phyloP scores from a whole-genome alignment of 2,888 invertebrate genomes.

The Hesperia comma region DNA sequence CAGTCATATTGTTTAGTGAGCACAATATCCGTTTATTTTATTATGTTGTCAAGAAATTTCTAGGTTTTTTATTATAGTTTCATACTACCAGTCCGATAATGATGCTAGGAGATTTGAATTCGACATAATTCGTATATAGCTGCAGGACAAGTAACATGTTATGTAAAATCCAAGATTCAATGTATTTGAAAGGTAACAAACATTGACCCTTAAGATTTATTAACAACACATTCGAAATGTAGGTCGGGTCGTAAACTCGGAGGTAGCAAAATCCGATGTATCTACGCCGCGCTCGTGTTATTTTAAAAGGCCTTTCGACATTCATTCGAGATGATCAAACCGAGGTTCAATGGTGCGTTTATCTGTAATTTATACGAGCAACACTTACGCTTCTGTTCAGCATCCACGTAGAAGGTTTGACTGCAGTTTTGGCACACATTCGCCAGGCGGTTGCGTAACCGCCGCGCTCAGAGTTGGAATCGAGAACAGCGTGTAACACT shows the following conservation, averaged over 20 bases:
- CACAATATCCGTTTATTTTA: no score
- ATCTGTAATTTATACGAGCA: slow-evolving; percentile 42
- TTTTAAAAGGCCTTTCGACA: slow-evolving; percentile 41
- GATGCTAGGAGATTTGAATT: no score
- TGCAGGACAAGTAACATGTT: no score
- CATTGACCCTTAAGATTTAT: slow-evolving; percentile 10
- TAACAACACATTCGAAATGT: slow-evolving; percentile 6
- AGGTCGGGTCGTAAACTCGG: slow-evolving; percentile 11
- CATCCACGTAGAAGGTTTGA: slow-evolving; percentile 60
- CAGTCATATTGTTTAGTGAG: no score
- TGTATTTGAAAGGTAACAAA: no score
- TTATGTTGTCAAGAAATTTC: no score
- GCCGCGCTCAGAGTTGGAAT: slow-evolving; percentile 58
- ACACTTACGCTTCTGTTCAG: slow-evolving; percentile 45
- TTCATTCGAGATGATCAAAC: slow-evolving; percentile 29
- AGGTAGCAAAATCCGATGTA: not conserved
- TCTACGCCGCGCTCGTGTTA: slow-evolving; percentile 44
- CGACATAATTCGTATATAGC: no score
- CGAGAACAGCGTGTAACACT: slow-evolving; percentile 79
- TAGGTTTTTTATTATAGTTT: no score
- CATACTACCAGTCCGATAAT: no score
- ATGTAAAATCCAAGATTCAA: not conserved
- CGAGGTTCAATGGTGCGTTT: slow-evolving; percentile 17
- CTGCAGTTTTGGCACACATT: slow-evolving; percentile 83
- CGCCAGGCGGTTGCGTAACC: slow-evolving; percentile 69